A percentile compares a stretch with the other conserved stretches of the same genome.
Evolutionary conservation across 2,888 invertebrate genomes (phyloP).

Genomic region (Synergus gifuensis): DNA sequence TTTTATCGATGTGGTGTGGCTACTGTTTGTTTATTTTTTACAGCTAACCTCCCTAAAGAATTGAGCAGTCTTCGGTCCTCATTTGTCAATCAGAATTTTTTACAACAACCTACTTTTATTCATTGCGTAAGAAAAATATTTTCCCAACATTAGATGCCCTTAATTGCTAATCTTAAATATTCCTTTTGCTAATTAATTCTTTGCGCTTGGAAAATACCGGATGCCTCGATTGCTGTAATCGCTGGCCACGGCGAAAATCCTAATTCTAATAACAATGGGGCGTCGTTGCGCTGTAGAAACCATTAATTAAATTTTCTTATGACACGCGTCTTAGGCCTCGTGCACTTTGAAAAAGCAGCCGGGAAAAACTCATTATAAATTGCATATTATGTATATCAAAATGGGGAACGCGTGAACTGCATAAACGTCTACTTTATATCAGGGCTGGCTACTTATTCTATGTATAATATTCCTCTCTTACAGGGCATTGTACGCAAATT

Average conservation of each 20-base stretch:
- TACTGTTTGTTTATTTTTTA: slow-evolving; percentile 70
- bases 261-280: slow-evolving; percentile 72
- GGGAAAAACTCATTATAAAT: slow-evolving; percentile 24
- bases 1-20: slow-evolving; percentile 77
- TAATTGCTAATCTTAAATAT: slow-evolving; percentile 21
- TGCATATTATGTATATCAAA: slow-evolving; percentile 17
- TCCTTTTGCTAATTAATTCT: slow-evolving; percentile 53
- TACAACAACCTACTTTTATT: slow-evolving; percentile 27
- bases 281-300: slow-evolving; percentile 68
- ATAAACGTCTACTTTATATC: slow-evolving; percentile 29
- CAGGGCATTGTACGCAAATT: slow-evolving; percentile 35
- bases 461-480: slow-evolving; percentile 25
- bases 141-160: slow-evolving; percentile 3
- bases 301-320: slow-evolving; percentile 75
- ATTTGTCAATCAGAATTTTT: background rate
- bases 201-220: slow-evolving; percentile 70
- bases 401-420: slow-evolving; percentile 11
- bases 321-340: slow-evolving; percentile 59
- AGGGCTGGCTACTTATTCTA: slow-evolving; percentile 26
- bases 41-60: slow-evolving; percentile 60
- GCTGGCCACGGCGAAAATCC: slow-evolving; percentile 70
- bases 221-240: slow-evolving; percentile 71
- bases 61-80: background rate
- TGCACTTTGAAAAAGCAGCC: slow-evolving; percentile 6
- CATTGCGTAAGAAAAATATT: slow-evolving; percentile 44